Evolutionary conservation across 1,140 invertebrate genomes (phyloP), one percentile per base, ranked within the genome.

Genomic region (Pseudomyrmex gracilis): DNA sequence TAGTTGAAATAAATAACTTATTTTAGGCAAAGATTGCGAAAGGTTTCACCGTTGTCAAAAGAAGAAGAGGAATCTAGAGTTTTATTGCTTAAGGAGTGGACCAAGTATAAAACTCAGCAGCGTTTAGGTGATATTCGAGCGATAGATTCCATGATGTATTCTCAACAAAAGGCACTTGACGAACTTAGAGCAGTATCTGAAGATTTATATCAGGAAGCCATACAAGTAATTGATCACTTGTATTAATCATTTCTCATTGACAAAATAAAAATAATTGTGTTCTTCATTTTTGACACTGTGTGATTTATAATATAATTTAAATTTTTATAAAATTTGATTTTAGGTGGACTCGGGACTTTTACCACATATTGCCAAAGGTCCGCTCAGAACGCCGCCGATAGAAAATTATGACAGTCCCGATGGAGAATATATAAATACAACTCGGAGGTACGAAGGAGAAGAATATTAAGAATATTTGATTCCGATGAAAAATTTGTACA

Each of bases 391-490:
- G 10, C 97, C 98, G 43, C 95, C 97, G 0, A 97, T 98, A 68
- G 94, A 96, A 88, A 95, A 96, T 84, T 99, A 98, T 92, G 94
- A 95, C 2, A 95, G 95, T 76, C 97, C 97, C 0, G 98, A 99
- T 94, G 98, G 98, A 22, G 97, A 98, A 90, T 98, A 98, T 90
- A 92, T 95, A n/a, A 97, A 98, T 91, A 94, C 97, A 22, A 96
- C 97, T 0, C 97, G 96, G 93, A 97, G 97, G 91, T 98, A 82
- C 57, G 86, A 87, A 0, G 93, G 91, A 70, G 92, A 93, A 85
- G 73, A 80, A 84, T 70, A 34, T 34, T 34, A 0, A 34, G 20
- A 87, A 34, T 10, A 7, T 77, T 10, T 43, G 8, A 45, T 63
- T 22, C 7, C n/a, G 20, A 3, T 9, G 13, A 58, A 64, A 9